Base-by-base conservation (phyloP, 2,113 vertebrate genomes). In the Phasianus colchicus region DNA sequence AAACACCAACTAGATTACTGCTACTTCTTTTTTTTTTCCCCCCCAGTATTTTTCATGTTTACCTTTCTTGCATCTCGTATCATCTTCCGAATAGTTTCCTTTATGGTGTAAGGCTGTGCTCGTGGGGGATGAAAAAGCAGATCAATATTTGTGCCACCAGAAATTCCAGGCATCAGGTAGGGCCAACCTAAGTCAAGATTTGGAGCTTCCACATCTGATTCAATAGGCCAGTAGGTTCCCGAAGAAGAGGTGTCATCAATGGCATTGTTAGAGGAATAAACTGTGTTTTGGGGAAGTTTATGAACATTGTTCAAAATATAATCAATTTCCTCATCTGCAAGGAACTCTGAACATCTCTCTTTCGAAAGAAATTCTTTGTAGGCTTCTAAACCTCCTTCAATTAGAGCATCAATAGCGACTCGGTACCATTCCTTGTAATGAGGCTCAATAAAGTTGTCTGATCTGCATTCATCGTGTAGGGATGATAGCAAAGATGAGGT, bases 181-280 rank as follows among this genome's bases (percentile, higher is more conserved):
- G 99, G 99, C 99, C 99, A 99, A 9, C 99, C 99, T 70, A 99
- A 96, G 38, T 99, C 99, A 94, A 99, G 98, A 90, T 99, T 98
- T 61, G 99, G 99, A 5, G 99, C 98, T 65, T 98, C 98, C 88
- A 98, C 98, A 72, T 99, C 99, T 1, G 99, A 99, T 85, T 99
- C 98, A 55, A 98, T 57, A 11, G 99, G 99, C 99, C 99, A 99
- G 89, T 99, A 99, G 0, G 99, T 99, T 80, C 99, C 99, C 0
- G 99, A 99, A 36, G 99, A 99, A 16, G 98, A 98, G 3, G 97
- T 90, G 36, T 96, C 98, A 76, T 98, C 98, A 8, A 47, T 58
- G n/a, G 94, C 75, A 65, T 92, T 88, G n/a, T 97, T 97, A n/a
- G 78, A 93, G 24, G 98, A 97, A 70, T 98, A 98, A 20, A 74